These are phyloP conservation scores for Gastracanthus pulcherrimus DNA, from an alignment of 2,888 invertebrate genomes.

Conservation along the genomic window DNA sequence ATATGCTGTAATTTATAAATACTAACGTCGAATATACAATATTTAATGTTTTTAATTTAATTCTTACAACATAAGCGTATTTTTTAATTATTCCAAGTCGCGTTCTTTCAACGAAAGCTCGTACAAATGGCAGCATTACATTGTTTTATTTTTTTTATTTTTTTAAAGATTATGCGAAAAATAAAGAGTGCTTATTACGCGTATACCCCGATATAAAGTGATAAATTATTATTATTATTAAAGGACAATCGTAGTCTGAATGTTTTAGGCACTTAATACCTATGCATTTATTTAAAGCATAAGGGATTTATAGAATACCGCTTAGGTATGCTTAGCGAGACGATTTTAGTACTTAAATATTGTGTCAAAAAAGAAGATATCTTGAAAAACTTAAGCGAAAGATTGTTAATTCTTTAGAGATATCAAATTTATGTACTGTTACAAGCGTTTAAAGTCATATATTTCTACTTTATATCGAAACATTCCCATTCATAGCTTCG, in stretches of 20 bases:
- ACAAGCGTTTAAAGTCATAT: slow-evolving; percentile 58
- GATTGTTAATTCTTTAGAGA: slow-evolving; percentile 56
- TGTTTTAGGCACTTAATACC: slow-evolving; percentile 47
- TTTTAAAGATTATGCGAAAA: slow-evolving; percentile 33
- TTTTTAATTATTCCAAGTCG: slow-evolving; percentile 44
- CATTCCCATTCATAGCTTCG: slow-evolving; percentile 57
- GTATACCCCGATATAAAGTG: slow-evolving; percentile 53
- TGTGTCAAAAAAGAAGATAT: slow-evolving; percentile 55
- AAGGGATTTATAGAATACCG: slow-evolving; percentile 54
- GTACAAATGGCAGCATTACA: slow-evolving; percentile 58
- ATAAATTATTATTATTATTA: slow-evolving; percentile 54
- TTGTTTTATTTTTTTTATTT: slow-evolving; percentile 48
- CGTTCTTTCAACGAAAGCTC: slow-evolving; percentile 53
- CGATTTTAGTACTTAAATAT: slow-evolving; percentile 55
- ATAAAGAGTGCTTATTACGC: slow-evolving; percentile 48
- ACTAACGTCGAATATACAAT: slow-evolving; percentile 57
- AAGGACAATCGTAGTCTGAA: slow-evolving; percentile 46
- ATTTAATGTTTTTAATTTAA: slow-evolving; percentile 63
- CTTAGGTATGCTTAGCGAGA: slow-evolving; percentile 54
- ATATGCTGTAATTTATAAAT: slow-evolving; percentile 65
- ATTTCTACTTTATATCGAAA: slow-evolving; percentile 58
- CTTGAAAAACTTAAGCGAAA: slow-evolving; percentile 44
- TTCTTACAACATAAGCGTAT: slow-evolving; percentile 60
- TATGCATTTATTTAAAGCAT: slow-evolving; percentile 56
- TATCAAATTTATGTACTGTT: slow-evolving; percentile 59